Conservation (phyloP, 37 sponge, comb jelly and placozoan genomes). For the Geodia barretti region DNA sequence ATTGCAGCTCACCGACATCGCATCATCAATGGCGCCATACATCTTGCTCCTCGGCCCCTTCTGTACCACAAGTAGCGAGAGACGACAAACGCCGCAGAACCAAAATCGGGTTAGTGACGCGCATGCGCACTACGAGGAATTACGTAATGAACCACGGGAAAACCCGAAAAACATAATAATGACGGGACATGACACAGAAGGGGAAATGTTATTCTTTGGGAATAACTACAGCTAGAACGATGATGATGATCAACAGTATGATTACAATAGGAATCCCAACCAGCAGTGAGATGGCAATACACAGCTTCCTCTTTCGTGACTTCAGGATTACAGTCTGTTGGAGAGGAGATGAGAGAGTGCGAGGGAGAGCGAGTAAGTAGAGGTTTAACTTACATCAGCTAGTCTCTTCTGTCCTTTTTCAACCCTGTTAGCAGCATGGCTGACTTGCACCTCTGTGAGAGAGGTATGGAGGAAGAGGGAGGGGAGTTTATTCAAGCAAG, state of each 20-base stretch:
- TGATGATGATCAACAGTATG: conserved; percentile 15
- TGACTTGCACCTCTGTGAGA: conserved; percentile 10
- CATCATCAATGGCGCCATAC: no score
- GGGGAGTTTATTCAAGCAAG: neutral
- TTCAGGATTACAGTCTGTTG: conserved; percentile 49
- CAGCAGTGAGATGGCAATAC: neutral
- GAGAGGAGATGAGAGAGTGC: neutral
- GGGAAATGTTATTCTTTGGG: no score
- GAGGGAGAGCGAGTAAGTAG: neutral
- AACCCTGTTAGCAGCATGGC: neutral
- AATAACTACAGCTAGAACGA: conserved; percentile 24
- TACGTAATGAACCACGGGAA: no score
- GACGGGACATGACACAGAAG: no score
- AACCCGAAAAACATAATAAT: no score
- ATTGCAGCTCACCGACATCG: no score
- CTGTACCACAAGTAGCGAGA: no score
- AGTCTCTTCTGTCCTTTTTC: neutral
- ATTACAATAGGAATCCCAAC: neutral
- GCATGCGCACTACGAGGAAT: no score
- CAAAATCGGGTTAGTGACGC: no score
- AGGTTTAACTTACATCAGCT: neutral
- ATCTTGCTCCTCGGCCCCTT: no score
- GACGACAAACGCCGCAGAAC: no score
- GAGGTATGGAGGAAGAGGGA: no score
- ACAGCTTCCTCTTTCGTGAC: conserved; percentile 10